phyloP scores from a whole-genome alignment of 2,113 vertebrate genomes.

The Patagioenas fasciata region DNA sequence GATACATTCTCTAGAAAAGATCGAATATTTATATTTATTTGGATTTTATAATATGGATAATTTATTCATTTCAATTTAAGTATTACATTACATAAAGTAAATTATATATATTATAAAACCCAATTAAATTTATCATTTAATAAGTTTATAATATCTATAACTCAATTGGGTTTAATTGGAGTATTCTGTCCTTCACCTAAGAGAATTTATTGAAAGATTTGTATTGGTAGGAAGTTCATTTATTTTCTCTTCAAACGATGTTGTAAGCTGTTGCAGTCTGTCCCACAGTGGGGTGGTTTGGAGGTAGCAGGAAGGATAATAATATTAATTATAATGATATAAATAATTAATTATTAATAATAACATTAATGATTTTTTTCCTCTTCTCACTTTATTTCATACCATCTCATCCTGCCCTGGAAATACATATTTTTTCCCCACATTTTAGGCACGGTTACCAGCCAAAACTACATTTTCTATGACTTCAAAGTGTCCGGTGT shows the following conservation, averaged over 20 bases:
- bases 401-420: not conserved
- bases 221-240: not conserved
- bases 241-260: not conserved
- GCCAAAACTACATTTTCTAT: conserved; percentile 74
- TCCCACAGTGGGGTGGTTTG: not conserved
- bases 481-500: conserved; percentile 76
- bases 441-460: conserved; percentile 77
- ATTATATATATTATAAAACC: too few relatives aligned
- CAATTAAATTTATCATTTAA: too few relatives aligned
- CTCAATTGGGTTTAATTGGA: not conserved
- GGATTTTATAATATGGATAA: too few relatives aligned
- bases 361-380: too few relatives aligned
- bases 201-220: not conserved
- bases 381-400: not conserved
- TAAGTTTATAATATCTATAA: too few relatives aligned
- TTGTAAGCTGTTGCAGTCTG: too few relatives aligned
- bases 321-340: not conserved
- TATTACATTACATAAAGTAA: too few relatives aligned
- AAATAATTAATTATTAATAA: too few relatives aligned
- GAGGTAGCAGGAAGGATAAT: not conserved
- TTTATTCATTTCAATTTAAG: too few relatives aligned
- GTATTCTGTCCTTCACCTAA: not conserved
- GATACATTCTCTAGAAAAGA: not conserved
- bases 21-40: not conserved
- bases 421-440: not conserved